Percentiles rank a stretch among this genome's conserved stretches.
Evolutionary conservation across 2,888 invertebrate species (phyloP).

Genomic region (Protodeltote pygarga): DNA sequence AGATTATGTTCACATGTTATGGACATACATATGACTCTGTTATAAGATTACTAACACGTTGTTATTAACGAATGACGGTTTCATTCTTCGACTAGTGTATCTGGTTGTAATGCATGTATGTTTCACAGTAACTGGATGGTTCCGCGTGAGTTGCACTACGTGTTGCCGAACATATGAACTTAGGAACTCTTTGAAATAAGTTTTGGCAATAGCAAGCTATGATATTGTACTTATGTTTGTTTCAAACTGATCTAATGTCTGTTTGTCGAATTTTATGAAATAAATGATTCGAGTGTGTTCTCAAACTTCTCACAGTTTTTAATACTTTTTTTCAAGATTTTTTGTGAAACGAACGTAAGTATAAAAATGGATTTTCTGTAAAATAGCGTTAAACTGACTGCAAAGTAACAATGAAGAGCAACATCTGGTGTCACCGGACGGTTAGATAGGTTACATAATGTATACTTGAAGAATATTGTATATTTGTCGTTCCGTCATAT

Average conservation of each 20-base stretch:
- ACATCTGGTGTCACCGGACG: neutral
- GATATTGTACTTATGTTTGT: slow-evolving; percentile 27
- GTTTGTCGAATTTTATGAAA: neutral
- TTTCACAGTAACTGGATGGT: too few species aligned
- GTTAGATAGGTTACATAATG: slow-evolving; percentile 25
- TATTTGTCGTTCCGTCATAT: slow-evolving; percentile 21
- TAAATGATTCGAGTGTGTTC: slow-evolving; percentile 8
- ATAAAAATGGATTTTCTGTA: slow-evolving; percentile 33
- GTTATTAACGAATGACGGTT: neutral
- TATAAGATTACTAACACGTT: neutral
- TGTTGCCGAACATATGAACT: too few species aligned
- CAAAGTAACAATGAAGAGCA: slow-evolving; percentile 16
- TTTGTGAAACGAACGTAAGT: slow-evolving; percentile 40
- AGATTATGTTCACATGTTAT: slow-evolving; percentile 10
- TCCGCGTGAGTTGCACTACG: too few species aligned
- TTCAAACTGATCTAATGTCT: slow-evolving; percentile 11
- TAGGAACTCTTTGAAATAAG: too few species aligned
- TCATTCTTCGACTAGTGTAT: neutral
- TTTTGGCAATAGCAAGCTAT: slow-evolving; percentile 1
- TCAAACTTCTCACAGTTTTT: slow-evolving; percentile 13
- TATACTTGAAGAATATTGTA: slow-evolving; percentile 25
- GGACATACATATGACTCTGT: slow-evolving; percentile 6
- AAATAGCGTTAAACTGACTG: slow-evolving; percentile 31
- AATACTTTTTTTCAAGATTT: slow-evolving; percentile 6
- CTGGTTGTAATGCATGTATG: neutral